Evolutionary conservation across 2,888 invertebrate genomes (phyloP), one percentile per base, ranked within the genome.

Genomic region (Cynaeus angustus): DNA sequence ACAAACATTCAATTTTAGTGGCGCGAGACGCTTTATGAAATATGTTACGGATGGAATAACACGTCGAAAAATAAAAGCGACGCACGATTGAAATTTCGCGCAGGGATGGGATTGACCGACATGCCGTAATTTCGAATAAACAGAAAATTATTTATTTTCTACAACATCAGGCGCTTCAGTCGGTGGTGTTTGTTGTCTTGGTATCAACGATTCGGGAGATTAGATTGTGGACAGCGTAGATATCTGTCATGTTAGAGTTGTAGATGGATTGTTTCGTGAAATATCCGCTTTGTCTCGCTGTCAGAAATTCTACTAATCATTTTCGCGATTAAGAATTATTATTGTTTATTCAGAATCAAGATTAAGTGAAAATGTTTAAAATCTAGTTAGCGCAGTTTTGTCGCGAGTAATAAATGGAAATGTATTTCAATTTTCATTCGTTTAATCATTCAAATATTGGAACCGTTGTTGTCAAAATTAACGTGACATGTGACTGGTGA

Each of bases 1-100:
- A 56, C 41, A 26, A 56, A 56, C 26, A 56, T 56, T 26, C 56
- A 56, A 56, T 56, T 56, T 56, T 30, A 50, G 50, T 30, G 30
- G 26, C 53, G 53, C 33, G 53, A 14, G 37, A 13, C 53, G 53
- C 12, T 50, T 46, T 50, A 50, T 33, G 53, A 33, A 53, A 53
- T 53, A 53, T 37, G 37, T 33, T 33, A 33, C 33, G 26, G 33
- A 21, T 46, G 26, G 26, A 46, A 46, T 46, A 46, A 46, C 46
- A 46, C 28, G 30, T 9, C 13, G 37, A 26, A 37, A 53, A 53
- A 53, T 26, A 26, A 53, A 37, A 50, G 30, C 30, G 50, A 41
- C 41, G 28, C 50, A 46, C 46, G 50, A 50, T 50, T 50, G 50
- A 50, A 50, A 30, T 50, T 50, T 50, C 30, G 30, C 12, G 50